A percentile compares a stretch with the other conserved stretches of the same genome.
Evolutionary conservation across 2,888 invertebrate species (phyloP).

Genomic region (Autographa pulchrina): DNA sequence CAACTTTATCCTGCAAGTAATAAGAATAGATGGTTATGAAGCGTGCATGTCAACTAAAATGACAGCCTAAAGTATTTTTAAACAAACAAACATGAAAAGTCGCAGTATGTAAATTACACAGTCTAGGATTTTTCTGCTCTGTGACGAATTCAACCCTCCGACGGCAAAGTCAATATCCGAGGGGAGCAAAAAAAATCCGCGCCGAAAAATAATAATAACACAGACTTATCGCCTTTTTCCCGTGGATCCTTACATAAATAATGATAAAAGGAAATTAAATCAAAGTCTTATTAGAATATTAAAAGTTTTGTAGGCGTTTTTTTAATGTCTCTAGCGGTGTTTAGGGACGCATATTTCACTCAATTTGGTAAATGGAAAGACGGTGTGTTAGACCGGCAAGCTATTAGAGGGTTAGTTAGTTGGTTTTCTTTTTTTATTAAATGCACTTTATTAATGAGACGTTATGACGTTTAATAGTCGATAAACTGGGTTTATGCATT

Average conservation of each 20-base stretch:
- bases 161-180: conserved; percentile 65
- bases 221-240: conserved; percentile 84
- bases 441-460: conserved; percentile 76
- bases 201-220: conserved; percentile 78
- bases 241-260: conserved; percentile 87
- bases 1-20: neutral
- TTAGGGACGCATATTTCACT: conserved; percentile 87
- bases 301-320: conserved; percentile 86
- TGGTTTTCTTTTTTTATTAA: conserved; percentile 72
- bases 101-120: conserved; percentile 6
- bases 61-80: conserved; percentile 14
- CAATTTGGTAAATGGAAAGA: conserved; percentile 87
- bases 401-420: conserved; percentile 75
- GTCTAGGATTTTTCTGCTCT: conserved; percentile 52
- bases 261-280: conserved; percentile 90
- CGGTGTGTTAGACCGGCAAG: conserved; percentile 69
- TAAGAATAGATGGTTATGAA: conserved; percentile 9
- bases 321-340: conserved; percentile 86
- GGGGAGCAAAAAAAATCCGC: conserved; percentile 73
- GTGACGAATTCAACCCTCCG: conserved; percentile 69
- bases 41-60: neutral
- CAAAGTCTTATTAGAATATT: conserved; percentile 89
- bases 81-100: neutral
- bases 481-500: conserved; percentile 35
- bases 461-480: conserved; percentile 66